Evolutionary conservation across 2,113 vertebrate species (phyloP).

Genomic region (Nanger granti): DNA sequence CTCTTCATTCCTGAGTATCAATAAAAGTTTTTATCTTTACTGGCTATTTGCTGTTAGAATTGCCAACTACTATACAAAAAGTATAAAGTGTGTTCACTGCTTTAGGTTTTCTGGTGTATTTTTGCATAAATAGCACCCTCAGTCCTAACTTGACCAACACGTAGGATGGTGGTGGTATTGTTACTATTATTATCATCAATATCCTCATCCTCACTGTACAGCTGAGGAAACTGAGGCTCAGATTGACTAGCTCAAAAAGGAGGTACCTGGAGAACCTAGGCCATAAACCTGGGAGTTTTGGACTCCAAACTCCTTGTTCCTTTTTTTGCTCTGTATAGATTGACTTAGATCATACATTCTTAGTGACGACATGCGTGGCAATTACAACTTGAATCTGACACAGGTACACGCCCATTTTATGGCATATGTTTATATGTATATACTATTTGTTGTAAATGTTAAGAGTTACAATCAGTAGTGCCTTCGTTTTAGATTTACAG

Average conservation of each 20-base stretch:
- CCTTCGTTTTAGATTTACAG: slow-evolving; percentile 15
- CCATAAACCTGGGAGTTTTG: neutral
- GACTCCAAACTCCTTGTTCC: neutral
- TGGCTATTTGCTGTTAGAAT: slow-evolving; percentile 28
- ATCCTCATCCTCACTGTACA: neutral
- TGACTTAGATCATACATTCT: neutral
- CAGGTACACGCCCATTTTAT: neutral
- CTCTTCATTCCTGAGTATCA: neutral
- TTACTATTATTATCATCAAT: neutral
- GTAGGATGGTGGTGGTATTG: neutral
- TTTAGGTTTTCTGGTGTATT: neutral
- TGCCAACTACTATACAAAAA: neutral
- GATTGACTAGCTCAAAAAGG: neutral
- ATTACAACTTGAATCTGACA: neutral
- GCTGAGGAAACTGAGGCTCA: neutral
- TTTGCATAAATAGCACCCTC: neutral
- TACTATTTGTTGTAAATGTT: neutral
- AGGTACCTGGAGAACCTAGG: neutral
- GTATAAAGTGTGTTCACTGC: neutral
- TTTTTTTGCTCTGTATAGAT: neutral
- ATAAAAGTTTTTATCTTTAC: neutral
- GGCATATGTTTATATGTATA: neutral
- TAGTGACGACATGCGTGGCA: neutral
- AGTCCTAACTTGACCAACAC: neutral
- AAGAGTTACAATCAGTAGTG: neutral